Base-by-base conservation (phyloP, 2,888 invertebrate species). In the Rhyacophila evoluta region DNA sequence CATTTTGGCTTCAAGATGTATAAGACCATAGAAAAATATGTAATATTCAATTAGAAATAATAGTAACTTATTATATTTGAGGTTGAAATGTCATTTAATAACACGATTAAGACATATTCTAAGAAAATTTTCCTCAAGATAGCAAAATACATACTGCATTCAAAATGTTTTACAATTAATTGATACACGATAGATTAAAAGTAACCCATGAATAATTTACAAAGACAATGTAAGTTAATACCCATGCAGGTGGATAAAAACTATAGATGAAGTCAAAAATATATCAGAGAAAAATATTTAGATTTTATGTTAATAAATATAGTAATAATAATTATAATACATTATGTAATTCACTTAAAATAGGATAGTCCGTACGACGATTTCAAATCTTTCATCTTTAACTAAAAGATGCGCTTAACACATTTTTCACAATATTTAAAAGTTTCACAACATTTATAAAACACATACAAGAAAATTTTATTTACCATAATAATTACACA, bases 401-500 rank as follows among this genome's bases (percentile, higher is more conserved):
- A 25, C 25, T 25, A 55, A 75, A 78, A 79, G 79, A 75, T 72
- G 38, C 55, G 25, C 70, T 74, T 70, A 70, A 37, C 41, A 39
- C 74, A 74, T 72, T 75, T 41, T 79, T 78, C 78, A 79, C 75
- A 79, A 75, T 79, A 79, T 72, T 79, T 28, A 79, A 79, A 78
- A 79, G 79, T 74, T 76, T 79, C 74, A 79, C 79, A 79, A 79
- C 79, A 79, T 77, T 79, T 79, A 79, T 79, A 79, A 79, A 79
- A 79, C 79, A 79, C 73, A 74, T 67, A 79, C 72, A 68, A 69
- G 74, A 73, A 73, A 73, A 73, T 15, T 72, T 72, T n/a, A n/a
- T 70, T 38, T 72, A 72, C 25, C 72, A 25, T 37, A 72, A 25
- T 70, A 70, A 70, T 36, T 70, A 70, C n/a, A 25, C 55, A 55